Evolutionary conservation across 2,797 vertebrate genomes (phyloP).

Genomic region (Cygnus olor): DNA sequence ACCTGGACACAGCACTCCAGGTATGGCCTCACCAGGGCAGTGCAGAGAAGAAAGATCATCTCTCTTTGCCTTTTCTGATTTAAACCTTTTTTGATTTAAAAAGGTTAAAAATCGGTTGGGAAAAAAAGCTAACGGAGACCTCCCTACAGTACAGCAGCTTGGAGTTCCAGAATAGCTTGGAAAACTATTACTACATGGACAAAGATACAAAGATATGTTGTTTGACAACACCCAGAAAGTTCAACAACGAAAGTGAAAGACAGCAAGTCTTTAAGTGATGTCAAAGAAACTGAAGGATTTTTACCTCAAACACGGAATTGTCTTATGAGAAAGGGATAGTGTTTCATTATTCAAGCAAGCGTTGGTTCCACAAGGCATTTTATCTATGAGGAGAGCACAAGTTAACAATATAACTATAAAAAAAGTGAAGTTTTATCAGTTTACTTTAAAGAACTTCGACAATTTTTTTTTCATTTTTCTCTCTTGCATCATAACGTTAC

Average conservation of each 20-base stretch:
- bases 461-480: background rate
- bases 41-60: no score
- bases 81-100: background rate
- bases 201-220: background rate
- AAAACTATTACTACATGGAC: background rate
- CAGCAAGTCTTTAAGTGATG: background rate
- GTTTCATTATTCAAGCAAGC: slow-evolving; percentile 47
- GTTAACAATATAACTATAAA: background rate
- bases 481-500: background rate
- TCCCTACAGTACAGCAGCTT: background rate
- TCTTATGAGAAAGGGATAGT: background rate
- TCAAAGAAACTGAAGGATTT: background rate
- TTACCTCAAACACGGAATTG: slow-evolving; percentile 53
- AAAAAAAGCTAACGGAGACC: background rate
- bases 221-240: background rate
- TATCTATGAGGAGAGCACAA: slow-evolving; percentile 33
- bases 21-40: no score
- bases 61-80: no score
- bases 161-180: background rate
- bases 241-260: background rate
- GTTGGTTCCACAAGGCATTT: slow-evolving; percentile 63
- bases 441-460: background rate
- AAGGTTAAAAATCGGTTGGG: background rate
- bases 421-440: background rate
- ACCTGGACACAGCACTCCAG: no score